Percentiles rank a stretch among this genome's conserved stretches.
These are phyloP conservation scores for Oceanodroma tethys DNA, from an alignment of 2,113 vertebrate genomes.

Conservation along the genomic window DNA sequence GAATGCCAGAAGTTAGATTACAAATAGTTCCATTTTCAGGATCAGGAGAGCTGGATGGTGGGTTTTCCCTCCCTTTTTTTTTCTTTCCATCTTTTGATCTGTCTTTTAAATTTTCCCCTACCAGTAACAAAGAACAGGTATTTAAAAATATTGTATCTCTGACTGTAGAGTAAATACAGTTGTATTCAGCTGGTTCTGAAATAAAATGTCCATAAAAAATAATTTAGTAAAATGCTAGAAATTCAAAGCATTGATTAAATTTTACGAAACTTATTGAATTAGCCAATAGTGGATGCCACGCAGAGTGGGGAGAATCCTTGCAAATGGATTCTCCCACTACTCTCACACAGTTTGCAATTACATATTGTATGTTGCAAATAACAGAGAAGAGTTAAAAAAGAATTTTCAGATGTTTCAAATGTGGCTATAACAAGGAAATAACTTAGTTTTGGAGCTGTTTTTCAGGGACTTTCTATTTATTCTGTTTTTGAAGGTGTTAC, in stretches of 20 bases:
- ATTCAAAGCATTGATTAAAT: neutral
- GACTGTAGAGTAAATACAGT: neutral
- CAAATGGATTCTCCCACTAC: neutral
- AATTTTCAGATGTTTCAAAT: neutral
- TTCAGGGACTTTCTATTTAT: neutral
- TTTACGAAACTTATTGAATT: neutral
- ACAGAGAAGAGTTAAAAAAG: neutral
- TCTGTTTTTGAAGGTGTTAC: neutral
- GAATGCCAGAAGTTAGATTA: neutral
- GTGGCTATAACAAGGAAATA: neutral
- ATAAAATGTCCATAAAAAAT: neutral
- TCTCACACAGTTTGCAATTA: neutral
- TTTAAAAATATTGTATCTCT: neutral
- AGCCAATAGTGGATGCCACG: neutral
- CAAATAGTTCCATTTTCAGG: neutral
- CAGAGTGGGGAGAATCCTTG: neutral
- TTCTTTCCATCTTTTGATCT: neutral
- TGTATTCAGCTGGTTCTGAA: neutral
- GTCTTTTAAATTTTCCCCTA: neutral
- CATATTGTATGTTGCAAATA: neutral
- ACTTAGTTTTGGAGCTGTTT: neutral
- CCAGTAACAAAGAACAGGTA: neutral
- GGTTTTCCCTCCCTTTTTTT: accelerated
- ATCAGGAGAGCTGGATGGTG: neutral
- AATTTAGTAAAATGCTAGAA: neutral